Percentiles rank a stretch among this genome's conserved stretches.
Conservation (phyloP, 2,797 vertebrate genomes). For the Bovichtus diacanthus region DNA sequence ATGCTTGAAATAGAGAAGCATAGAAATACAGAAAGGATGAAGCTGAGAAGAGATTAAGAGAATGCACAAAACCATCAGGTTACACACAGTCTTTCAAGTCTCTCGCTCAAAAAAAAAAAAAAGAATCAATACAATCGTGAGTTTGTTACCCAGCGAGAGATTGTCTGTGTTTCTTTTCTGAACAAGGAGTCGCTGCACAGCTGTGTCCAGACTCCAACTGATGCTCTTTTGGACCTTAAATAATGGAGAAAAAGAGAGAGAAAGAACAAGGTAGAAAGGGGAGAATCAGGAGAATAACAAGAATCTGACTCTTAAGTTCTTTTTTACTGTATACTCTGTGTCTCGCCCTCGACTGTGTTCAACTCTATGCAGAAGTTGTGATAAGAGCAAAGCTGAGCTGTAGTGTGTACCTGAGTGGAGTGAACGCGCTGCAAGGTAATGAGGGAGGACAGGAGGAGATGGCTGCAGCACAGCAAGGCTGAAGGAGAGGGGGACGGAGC, state of each 20-base stretch:
- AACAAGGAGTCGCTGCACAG: conserved; percentile 86
- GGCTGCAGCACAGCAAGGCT: conserved; percentile 87
- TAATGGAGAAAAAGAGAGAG: conserved; percentile 23
- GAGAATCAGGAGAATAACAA: conserved; percentile 35
- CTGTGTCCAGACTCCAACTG: conserved; percentile 86
- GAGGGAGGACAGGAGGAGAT: conserved; percentile 90
- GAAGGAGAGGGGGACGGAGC: conserved; percentile 53
- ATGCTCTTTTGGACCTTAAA: conserved; percentile 90
- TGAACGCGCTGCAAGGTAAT: conserved; percentile 87
- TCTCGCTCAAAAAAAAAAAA: conserved; percentile 36
- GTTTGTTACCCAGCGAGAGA: conserved; percentile 88
- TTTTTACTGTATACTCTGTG: conserved; percentile 10
- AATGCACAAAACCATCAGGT: background rate
- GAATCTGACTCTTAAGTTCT: background rate
- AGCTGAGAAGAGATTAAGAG: background rate
- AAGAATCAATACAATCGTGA: background rate
- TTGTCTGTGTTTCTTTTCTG: conserved; percentile 86
- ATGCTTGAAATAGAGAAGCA: background rate
- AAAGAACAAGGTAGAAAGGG: conserved; percentile 3
- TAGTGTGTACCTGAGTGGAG: conserved; percentile 88
- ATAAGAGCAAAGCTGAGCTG: conserved; percentile 56
- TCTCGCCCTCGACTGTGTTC: conserved; percentile 48
- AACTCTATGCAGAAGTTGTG: conserved; percentile 42
- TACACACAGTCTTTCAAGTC: background rate
- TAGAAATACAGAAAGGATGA: background rate